Percentiles rank a stretch among this genome's conserved stretches.
Conservation (phyloP, 1,140 invertebrate species). For the Aphaenogaster ashmeadi region DNA sequence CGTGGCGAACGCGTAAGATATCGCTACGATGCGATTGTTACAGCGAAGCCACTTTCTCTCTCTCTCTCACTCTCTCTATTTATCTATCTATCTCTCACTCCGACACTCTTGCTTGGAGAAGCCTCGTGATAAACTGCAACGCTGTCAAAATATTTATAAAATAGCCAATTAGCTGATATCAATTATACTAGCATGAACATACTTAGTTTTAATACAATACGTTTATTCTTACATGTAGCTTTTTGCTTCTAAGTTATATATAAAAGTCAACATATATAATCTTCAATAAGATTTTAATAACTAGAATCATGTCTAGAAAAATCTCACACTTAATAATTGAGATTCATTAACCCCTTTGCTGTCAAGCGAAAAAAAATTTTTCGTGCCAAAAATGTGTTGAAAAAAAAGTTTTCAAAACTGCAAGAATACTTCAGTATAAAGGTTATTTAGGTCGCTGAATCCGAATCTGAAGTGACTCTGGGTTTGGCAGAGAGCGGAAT, state of each 20-base stretch:
- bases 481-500: no score
- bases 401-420: no score
- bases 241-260: not conserved
- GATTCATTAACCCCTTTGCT: not conserved
- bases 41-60: slow-evolving; percentile 20
- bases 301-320: not conserved
- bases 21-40: slow-evolving; percentile 73
- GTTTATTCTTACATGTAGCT: not conserved
- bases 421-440: no score
- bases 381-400: no score
- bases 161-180: not conserved
- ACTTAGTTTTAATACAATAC: not conserved
- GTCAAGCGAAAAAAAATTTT: no score
- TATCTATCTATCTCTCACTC: not conserved
- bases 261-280: not conserved
- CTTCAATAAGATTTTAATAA: not conserved
- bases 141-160: not conserved
- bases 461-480: no score
- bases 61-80: slow-evolving; percentile 12
- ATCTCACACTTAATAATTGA: not conserved
- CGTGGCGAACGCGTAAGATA: slow-evolving; percentile 74
- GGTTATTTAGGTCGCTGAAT: no score
- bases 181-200: not conserved
- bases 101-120: not conserved
- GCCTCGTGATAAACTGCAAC: not conserved